Evolutionary conservation across 2,113 vertebrate species (phyloP).

Genomic region (Lamprologus lemairii): DNA sequence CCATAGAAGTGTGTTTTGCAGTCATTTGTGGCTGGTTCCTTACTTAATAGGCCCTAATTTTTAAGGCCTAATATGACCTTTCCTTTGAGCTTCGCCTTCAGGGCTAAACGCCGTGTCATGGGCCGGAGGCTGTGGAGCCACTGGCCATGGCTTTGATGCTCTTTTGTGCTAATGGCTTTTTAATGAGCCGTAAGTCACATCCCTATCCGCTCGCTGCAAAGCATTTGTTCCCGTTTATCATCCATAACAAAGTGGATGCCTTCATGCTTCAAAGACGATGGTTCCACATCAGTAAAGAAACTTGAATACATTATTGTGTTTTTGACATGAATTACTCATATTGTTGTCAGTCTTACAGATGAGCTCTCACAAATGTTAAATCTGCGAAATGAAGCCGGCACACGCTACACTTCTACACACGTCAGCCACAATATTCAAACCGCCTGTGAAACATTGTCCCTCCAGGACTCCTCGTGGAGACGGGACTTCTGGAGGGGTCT

Average conservation of each 20-base stretch:
- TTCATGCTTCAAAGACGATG: not conserved
- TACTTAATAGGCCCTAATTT: not conserved
- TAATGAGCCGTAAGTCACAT: slow-evolving; percentile 39
- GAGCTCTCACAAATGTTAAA: not conserved
- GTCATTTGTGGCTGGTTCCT: not conserved
- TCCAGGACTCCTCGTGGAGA: no score
- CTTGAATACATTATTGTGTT: not conserved
- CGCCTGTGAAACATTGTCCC: not conserved
- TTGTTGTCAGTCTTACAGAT: not conserved
- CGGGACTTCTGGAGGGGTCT: not conserved
- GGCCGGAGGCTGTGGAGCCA: not conserved
- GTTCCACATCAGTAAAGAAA: not conserved
- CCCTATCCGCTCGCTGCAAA: not conserved
- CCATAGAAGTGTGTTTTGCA: not conserved
- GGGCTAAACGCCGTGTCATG: not conserved
- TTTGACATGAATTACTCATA: not conserved
- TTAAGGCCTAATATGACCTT: not conserved
- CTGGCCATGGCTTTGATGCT: not conserved
- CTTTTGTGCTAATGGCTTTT: slow-evolving; percentile 17
- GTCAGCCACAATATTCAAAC: not conserved
- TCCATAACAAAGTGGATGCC: not conserved
- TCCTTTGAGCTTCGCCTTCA: not conserved
- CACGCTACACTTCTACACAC: not conserved
- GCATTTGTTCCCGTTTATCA: not conserved
- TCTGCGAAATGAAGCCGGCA: not conserved